A percentile compares a stretch with the other conserved stretches of the same genome.
Evolutionary conservation across 2,113 vertebrate species (phyloP).

Genomic region (Thalassarche chlororhynchos): DNA sequence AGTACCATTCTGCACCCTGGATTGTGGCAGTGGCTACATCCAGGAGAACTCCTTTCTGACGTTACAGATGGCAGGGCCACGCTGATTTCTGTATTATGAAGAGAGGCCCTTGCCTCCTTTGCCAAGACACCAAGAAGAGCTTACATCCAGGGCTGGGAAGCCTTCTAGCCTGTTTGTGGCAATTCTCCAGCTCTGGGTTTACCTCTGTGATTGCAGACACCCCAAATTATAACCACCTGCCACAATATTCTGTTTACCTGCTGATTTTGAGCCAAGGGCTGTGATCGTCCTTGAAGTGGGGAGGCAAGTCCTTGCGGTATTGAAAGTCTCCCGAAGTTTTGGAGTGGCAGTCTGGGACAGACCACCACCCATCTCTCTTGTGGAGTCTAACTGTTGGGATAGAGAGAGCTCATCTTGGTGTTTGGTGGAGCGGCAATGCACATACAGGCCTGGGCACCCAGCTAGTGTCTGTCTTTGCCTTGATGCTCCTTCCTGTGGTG

Average conservation of each 20-base stretch:
- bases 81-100: not conserved
- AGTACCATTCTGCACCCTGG: not conserved
- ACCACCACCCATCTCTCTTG: not conserved
- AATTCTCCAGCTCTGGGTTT: not conserved
- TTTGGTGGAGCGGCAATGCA: not conserved
- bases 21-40: not conserved
- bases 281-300: not conserved
- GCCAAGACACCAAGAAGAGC: too few species aligned
- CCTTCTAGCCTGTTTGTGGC: not conserved
- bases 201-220: not conserved
- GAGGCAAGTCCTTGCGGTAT: not conserved
- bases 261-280: not conserved
- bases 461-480: accelerated
- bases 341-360: not conserved
- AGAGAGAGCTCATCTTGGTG: accelerated
- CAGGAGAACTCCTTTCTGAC: not conserved
- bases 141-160: not conserved
- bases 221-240: not conserved
- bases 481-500: not conserved
- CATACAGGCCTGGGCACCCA: not conserved
- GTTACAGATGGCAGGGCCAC: not conserved
- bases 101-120: too few species aligned
- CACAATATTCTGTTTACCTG: not conserved
- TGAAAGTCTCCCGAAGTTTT: not conserved
- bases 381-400: not conserved